phyloP scores from a whole-genome alignment of 2,113 vertebrate species.

The Pipra filicauda region DNA sequence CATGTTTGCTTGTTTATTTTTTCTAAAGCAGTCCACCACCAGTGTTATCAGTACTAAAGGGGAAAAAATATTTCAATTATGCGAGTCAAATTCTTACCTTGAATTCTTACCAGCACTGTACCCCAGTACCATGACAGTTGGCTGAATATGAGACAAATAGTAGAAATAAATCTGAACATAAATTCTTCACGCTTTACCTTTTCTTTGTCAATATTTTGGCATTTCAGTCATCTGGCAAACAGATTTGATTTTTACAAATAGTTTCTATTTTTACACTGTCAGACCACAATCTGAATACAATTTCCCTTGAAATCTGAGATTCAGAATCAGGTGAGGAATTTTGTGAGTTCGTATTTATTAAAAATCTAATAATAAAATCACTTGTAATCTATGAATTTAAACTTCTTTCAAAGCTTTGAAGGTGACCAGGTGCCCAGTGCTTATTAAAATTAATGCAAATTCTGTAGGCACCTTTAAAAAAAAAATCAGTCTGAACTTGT shows the following conservation, averaged over 20 bases:
- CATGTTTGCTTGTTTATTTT: conserved; percentile 36
- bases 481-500: background rate
- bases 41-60: background rate
- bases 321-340: background rate
- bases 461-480: background rate
- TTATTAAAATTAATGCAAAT: background rate
- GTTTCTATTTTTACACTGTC: background rate
- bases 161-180: background rate
- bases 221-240: background rate
- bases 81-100: background rate
- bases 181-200: background rate
- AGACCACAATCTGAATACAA: background rate
- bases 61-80: background rate
- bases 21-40: conserved; percentile 8
- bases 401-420: background rate
- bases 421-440: background rate
- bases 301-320: background rate
- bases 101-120: background rate
- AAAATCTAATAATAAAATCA: background rate
- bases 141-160: background rate
- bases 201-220: background rate
- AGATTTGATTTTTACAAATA: background rate
- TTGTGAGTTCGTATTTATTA: background rate
- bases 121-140: background rate
- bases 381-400: background rate